Percentiles rank a stretch among this genome's conserved stretches.
phyloP scores from a whole-genome alignment of 2,113 vertebrate genomes.

The Prionailurus bengalensis region DNA sequence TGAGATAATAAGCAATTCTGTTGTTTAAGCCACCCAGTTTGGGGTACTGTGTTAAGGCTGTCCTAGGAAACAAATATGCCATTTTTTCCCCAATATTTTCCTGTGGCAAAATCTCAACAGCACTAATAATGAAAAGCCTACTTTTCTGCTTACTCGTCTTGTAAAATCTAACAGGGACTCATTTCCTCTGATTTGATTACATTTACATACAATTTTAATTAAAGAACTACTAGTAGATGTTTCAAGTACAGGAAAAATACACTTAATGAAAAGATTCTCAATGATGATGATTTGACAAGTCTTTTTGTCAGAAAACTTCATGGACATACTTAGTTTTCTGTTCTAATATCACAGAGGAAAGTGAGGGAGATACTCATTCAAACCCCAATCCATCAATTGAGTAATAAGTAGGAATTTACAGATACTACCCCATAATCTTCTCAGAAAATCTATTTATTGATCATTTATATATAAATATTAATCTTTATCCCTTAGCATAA shows the following conservation, averaged over 20 bases:
- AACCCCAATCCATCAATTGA: background rate
- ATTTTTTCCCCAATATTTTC: background rate
- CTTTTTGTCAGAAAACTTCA: constrained; percentile 36
- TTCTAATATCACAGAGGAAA: background rate
- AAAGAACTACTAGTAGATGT: constrained; percentile 73
- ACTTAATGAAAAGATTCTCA: constrained; percentile 51
- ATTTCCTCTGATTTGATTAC: constrained; percentile 73
- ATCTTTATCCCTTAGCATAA: constrained; percentile 3
- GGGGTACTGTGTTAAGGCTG: background rate
- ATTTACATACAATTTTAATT: constrained; percentile 79
- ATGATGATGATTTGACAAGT: constrained; percentile 53
- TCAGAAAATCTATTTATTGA: background rate
- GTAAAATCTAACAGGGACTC: constrained; percentile 10
- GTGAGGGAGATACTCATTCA: background rate
- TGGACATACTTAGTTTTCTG: background rate
- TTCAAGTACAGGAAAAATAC: constrained; percentile 70
- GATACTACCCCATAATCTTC: background rate
- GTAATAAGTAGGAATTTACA: background rate
- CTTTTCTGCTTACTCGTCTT: constrained; percentile 47
- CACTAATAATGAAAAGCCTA: background rate
- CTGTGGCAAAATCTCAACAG: constrained; percentile 37
- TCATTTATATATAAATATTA: background rate
- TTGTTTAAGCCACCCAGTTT: background rate
- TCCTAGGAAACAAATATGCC: background rate
- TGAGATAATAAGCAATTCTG: background rate